These are phyloP conservation scores for Microctonus brassicae DNA, from an alignment of 2,888 invertebrate species.

Conservation along the genomic window DNA sequence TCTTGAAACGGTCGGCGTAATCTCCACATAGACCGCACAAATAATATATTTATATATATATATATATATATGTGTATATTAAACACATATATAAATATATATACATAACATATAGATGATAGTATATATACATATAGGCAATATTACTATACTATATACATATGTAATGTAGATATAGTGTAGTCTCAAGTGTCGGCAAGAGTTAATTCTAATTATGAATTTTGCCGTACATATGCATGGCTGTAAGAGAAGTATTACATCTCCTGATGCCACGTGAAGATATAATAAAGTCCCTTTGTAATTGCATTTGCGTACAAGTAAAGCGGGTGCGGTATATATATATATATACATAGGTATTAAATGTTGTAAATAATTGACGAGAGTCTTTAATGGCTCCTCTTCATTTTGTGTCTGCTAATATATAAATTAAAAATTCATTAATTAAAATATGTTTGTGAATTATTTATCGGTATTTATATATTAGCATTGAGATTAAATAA, in stretches of 20 bases:
- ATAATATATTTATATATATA: background rate
- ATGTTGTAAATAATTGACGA: background rate
- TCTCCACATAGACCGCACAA: slow-evolving; percentile 14
- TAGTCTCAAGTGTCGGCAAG: background rate
- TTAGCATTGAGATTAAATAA: no score
- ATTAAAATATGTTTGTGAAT: background rate
- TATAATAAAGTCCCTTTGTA: background rate
- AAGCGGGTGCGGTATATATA: background rate
- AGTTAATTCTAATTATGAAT: slow-evolving; percentile 19
- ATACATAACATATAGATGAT: no score
- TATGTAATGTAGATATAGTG: background rate
- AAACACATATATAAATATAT: no score
- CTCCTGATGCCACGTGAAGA: slow-evolving; percentile 1
- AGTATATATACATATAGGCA: background rate
- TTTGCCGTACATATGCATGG: background rate
- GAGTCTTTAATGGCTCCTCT: background rate
- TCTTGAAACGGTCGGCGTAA: slow-evolving; percentile 16
- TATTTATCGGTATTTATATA: no score
- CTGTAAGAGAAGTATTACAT: background rate
- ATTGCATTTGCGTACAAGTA: background rate
- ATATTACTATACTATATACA: background rate
- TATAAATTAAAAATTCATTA: background rate
- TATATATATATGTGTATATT: background rate
- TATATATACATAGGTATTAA: background rate
- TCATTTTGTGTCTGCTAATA: background rate